Conservation (phyloP, 2,888 invertebrate genomes). For the Idaea dimidiata region DNA sequence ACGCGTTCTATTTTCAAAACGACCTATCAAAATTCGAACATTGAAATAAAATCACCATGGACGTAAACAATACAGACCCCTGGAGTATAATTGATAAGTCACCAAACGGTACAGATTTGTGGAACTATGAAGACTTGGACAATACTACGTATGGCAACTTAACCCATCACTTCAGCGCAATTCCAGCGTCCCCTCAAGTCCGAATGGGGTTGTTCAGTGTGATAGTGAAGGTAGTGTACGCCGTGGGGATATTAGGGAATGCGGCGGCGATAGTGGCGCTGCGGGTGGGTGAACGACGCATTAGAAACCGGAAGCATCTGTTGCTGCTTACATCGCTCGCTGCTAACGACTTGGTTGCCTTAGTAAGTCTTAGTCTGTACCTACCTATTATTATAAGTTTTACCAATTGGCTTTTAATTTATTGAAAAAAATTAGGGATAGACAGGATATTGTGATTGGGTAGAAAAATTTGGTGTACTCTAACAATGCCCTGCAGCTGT, state of each 20-base stretch:
- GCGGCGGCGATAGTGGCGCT: constrained; percentile 88
- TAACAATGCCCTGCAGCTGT: no score
- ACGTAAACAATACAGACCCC: neutral
- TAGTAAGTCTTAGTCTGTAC: constrained; percentile 46
- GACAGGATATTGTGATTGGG: no score
- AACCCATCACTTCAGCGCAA: neutral
- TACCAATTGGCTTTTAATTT: no score
- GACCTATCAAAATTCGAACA: neutral
- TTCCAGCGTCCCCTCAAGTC: constrained; percentile 6
- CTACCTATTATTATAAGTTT: no score
- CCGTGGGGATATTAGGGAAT: constrained; percentile 87
- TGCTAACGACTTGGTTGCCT: constrained; percentile 88
- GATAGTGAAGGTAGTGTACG: constrained; percentile 79
- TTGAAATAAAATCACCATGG: neutral
- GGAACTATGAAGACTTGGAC: constrained; percentile 2
- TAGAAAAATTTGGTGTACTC: no score
- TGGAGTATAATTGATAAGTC: neutral
- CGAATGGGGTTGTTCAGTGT: constrained; percentile 35
- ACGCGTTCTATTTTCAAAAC: neutral
- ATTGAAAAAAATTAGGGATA: no score
- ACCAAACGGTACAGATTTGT: neutral
- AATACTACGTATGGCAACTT: neutral
- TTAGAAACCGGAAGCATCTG: constrained; percentile 89
- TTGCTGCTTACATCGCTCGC: constrained; percentile 89
- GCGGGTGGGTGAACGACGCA: constrained; percentile 84